Evolutionary conservation across 2,797 vertebrate species (phyloP).

Genomic region (Sandelia bainsii): DNA sequence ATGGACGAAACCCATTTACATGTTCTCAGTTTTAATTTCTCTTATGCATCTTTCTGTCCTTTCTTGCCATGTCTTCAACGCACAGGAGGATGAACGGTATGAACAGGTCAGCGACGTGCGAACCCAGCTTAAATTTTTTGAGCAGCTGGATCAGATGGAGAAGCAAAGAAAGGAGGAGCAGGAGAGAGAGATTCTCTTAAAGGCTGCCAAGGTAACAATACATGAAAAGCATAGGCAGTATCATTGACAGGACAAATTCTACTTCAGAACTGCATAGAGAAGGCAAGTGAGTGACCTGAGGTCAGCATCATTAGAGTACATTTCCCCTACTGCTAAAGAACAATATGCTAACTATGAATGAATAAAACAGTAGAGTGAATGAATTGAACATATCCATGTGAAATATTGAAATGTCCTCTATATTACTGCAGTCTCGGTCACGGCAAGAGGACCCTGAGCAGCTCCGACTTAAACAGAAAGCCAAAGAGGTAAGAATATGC

Average conservation of each 20-base stretch:
- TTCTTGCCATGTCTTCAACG: neutral
- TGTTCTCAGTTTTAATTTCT: neutral
- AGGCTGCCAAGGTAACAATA: constrained; percentile 90
- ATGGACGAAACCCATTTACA: fast-evolving
- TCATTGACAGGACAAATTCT: constrained; percentile 4
- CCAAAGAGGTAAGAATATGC: constrained; percentile 91
- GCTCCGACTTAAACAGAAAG: constrained; percentile 94
- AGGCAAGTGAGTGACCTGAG: constrained; percentile 18
- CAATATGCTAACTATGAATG: constrained; percentile 37
- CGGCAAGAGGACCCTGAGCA: constrained; percentile 97
- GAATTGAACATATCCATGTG: constrained; percentile 38
- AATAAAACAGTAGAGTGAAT: constrained; percentile 60
- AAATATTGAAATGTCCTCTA: constrained; percentile 59
- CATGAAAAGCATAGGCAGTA: neutral
- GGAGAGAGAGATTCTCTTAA: constrained; percentile 95
- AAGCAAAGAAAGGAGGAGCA: constrained; percentile 95
- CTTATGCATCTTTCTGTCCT: neutral
- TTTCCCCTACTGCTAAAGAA: constrained; percentile 26
- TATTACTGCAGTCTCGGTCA: constrained; percentile 89
- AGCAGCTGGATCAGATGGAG: constrained; percentile 96
- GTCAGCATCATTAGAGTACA: constrained; percentile 42
- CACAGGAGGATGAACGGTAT: constrained; percentile 90
- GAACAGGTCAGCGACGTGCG: constrained; percentile 91
- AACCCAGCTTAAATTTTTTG: constrained; percentile 94
- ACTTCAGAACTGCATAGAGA: constrained; percentile 12